Evolutionary conservation across 2,888 invertebrate genomes (phyloP).

Genomic region (Ochropacha duplaris): DNA sequence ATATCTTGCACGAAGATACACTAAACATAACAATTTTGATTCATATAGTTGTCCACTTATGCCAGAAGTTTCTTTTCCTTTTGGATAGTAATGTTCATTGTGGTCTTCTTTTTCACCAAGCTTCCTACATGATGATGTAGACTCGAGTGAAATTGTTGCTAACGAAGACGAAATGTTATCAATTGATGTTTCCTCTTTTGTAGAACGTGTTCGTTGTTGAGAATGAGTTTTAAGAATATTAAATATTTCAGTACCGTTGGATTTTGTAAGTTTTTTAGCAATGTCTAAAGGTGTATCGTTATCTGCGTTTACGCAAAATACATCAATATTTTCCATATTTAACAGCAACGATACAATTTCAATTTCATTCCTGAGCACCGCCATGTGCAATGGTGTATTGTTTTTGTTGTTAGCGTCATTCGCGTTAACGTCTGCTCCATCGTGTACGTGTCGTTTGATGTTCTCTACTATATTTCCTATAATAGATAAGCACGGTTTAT

Average conservation of each 20-base stretch:
- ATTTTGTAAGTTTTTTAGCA: slow-evolving; percentile 13
- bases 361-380: slow-evolving; percentile 22
- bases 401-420: slow-evolving; percentile 26
- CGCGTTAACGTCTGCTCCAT: slow-evolving; percentile 33
- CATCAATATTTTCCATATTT: slow-evolving; percentile 22
- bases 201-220: not conserved
- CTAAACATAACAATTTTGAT: slow-evolving; percentile 27
- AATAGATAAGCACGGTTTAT: too few species aligned
- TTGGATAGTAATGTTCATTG: not conserved
- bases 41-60: slow-evolving; percentile 31
- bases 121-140: not conserved
- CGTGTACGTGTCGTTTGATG: slow-evolving; percentile 19
- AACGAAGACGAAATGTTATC: not conserved
- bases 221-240: not conserved
- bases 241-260: not conserved
- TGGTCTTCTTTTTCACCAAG: not conserved
- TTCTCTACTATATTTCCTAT: too few species aligned
- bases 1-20: slow-evolving; percentile 21
- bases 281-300: slow-evolving; percentile 27
- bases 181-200: not conserved
- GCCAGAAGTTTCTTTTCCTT: slow-evolving; percentile 21
- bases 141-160: not conserved
- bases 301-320: slow-evolving; percentile 18
- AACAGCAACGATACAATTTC: slow-evolving; percentile 24
- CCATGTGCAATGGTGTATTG: slow-evolving; percentile 33